Conservation (phyloP, 1,140 invertebrate species). For the Ditylenchus dipsaci region DNA sequence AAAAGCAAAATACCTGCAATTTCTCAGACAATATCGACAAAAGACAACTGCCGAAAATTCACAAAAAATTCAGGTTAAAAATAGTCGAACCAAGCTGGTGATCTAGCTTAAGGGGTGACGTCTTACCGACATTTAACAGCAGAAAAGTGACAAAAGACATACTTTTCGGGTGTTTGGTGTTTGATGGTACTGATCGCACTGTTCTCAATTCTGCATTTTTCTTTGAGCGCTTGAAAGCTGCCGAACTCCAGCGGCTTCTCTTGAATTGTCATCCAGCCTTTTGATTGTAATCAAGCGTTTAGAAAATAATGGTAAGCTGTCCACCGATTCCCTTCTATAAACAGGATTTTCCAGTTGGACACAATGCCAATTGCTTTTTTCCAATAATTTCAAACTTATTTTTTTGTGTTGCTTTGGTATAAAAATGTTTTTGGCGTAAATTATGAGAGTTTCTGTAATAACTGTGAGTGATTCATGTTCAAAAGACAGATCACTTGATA, state of each 20-base stretch:
- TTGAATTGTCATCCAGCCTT: too few species aligned
- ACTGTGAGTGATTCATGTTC: constrained; percentile 9
- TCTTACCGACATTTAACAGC: too few species aligned
- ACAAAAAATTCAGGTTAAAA: too few species aligned
- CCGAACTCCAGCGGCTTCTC: too few species aligned
- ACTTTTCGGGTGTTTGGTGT: too few species aligned
- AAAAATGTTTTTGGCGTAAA: background rate
- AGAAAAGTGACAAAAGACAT: too few species aligned
- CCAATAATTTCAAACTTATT: background rate
- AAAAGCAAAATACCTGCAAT: too few species aligned
- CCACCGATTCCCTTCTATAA: background rate
- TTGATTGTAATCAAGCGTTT: background rate
- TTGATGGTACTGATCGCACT: background rate
- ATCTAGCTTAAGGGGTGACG: too few species aligned
- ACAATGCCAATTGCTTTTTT: background rate
- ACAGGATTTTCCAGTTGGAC: background rate
- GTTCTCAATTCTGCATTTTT: background rate
- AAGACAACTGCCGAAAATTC: too few species aligned
- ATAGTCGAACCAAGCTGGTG: too few species aligned
- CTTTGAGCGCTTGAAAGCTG: background rate
- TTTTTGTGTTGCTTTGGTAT: background rate
- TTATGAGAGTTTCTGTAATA: constrained; percentile 10
- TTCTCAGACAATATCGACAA: too few species aligned
- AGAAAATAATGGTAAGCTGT: background rate
- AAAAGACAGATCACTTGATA: constrained; percentile 4